These are phyloP conservation scores for Oxyruncus cristatus DNA, from an alignment of 2,113 vertebrate genomes.

Conservation along the genomic window DNA sequence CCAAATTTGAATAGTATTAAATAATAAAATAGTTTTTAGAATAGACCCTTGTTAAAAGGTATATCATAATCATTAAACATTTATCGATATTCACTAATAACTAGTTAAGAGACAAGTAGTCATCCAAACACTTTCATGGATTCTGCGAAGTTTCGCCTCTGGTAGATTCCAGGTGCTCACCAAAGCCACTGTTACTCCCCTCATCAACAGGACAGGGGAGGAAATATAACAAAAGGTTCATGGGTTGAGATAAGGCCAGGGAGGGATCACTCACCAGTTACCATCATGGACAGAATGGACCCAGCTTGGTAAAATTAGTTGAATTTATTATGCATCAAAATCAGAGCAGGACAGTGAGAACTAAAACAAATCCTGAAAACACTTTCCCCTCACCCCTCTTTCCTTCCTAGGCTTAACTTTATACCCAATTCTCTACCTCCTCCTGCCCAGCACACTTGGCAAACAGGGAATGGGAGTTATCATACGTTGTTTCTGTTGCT, in stretches of 20 bases:
- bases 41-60: neutral
- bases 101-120: neutral
- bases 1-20: neutral
- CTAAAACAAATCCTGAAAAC: neutral
- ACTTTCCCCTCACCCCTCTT: rapidly evolving
- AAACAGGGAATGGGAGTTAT: neutral
- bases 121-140: neutral
- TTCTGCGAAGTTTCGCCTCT: neutral
- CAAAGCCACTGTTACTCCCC: neutral
- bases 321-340: neutral
- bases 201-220: neutral
- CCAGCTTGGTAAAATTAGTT: neutral
- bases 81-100: neutral
- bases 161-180: neutral
- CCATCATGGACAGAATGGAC: neutral
- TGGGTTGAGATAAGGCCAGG: neutral
- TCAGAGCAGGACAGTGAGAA: neutral
- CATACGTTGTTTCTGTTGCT: neutral
- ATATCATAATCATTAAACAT: neutral
- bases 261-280: neutral
- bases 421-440: neutral
- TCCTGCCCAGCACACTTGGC: neutral
- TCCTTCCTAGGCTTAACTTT: neutral
- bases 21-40: neutral
- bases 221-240: neutral